These are phyloP conservation scores for Ibycter americanus DNA, from an alignment of 2,797 vertebrate species.

Conservation along the genomic window DNA sequence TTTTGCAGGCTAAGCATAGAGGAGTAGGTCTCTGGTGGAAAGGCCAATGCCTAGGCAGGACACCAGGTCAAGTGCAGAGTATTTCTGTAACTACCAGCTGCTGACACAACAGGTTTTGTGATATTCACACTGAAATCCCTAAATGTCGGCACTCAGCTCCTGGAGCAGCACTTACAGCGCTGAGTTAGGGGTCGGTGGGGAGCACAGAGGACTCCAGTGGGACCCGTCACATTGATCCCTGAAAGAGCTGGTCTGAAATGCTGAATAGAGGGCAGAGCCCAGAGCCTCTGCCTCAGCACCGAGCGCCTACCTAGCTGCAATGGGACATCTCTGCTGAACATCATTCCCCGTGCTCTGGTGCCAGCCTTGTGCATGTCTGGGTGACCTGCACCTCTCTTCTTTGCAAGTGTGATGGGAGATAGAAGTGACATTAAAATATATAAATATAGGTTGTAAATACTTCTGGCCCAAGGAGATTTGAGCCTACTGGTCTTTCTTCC, in stretches of 20 bases:
- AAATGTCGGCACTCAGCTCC: neutral
- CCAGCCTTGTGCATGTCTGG: accelerated
- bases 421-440: neutral
- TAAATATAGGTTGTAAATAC: neutral
- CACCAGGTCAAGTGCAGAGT: neutral
- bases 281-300: neutral
- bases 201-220: neutral
- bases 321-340: neutral
- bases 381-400: neutral
- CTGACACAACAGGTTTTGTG: neutral
- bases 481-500: neutral
- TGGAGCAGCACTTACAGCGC: neutral
- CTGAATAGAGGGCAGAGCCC: neutral
- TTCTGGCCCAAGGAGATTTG: neutral
- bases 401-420: neutral
- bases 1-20: neutral
- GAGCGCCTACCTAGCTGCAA: neutral
- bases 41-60: neutral
- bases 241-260: neutral
- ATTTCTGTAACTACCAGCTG: neutral
- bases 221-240: accelerated
- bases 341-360: neutral
- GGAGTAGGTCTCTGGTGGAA: neutral
- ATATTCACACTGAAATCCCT: neutral
- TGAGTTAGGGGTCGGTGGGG: neutral